Evolutionary conservation across 2,113 vertebrate genomes (phyloP), one percentile per base, ranked within the genome.

Genomic region (Pteropus alecto): DNA sequence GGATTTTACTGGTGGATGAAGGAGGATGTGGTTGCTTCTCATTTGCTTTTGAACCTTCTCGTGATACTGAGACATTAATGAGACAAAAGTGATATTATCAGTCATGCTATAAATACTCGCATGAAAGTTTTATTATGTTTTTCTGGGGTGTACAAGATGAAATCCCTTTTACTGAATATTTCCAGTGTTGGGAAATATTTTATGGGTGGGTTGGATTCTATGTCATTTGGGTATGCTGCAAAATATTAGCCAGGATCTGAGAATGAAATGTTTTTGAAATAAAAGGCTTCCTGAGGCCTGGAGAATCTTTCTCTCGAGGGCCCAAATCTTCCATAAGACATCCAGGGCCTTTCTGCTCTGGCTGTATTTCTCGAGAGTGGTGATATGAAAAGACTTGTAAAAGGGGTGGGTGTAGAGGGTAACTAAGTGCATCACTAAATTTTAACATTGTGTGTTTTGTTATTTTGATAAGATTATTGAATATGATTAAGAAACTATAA

Each of bases 1-100:
- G 18, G 56, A 68, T 96, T 94, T 95, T 88, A 54, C 26, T 93
- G 71, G 61, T 65, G 35, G 54, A 65, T 77, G 54, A 88, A 73
- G 71, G 77, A 79, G 10, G 28, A 5, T 60, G 7, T 79, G 43
- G 67, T 18, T 46, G 14, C 60, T 94, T 96, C 73, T 95, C 77
- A 90, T 88, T 82, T 88, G 87, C 74, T 92, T 95, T 85, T 82
- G 43, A 91, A 97, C 77, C 96, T 96, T 93, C 54, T 95, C 48
- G 67, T 79, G 63, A 60, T 93, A 28, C 28, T 96, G 84, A 87
- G 83, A 90, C 90, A 96, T 93, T 93, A 46, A 26, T 92, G 94
- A 94, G 48, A 84, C 88, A 87, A 78, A 87, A 95, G n/a, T 65
- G 41, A 92, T 90, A 28, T n/a, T 87, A 77, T 93, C 77, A 85